These are phyloP conservation scores for Polyodon spathula DNA, from an alignment of 2,113 vertebrate genomes.

Conservation along the genomic window DNA sequence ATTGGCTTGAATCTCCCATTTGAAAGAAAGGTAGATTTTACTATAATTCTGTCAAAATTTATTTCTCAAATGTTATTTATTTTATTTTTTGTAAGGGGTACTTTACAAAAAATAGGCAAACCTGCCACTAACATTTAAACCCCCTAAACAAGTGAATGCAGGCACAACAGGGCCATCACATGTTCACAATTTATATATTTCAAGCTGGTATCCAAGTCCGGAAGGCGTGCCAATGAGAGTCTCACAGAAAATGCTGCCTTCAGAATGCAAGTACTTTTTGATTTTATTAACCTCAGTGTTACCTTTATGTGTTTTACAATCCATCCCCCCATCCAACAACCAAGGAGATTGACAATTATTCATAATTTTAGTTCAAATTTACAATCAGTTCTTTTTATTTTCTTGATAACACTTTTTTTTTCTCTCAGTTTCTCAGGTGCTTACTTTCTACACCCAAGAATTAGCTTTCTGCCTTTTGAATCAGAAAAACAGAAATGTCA, in stretches of 20 bases:
- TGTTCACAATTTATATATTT: slow-evolving; percentile 43
- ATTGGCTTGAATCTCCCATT: slow-evolving; percentile 39
- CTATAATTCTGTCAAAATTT: slow-evolving; percentile 17
- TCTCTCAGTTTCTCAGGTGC: no score
- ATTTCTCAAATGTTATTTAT: slow-evolving; percentile 20
- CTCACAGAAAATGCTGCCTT: slow-evolving; percentile 59
- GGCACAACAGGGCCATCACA: slow-evolving; percentile 36
- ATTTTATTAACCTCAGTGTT: slow-evolving; percentile 27
- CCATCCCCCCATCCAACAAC: background rate
- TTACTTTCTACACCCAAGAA: no score
- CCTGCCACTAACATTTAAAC: slow-evolving; percentile 14
- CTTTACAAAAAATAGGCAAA: no score
- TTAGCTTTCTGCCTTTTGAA: no score
- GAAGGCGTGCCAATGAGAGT: slow-evolving; percentile 48
- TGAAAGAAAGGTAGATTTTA: slow-evolving; percentile 29
- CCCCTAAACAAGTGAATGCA: slow-evolving; percentile 32
- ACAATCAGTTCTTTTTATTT: no score
- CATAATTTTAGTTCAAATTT: no score
- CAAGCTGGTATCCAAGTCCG: slow-evolving; percentile 55
- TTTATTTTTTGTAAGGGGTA: no score
- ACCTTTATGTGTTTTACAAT: slow-evolving; percentile 15
- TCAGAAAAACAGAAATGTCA: no score
- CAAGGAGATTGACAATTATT: no score
- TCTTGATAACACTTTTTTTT: no score
- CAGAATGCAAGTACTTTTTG: slow-evolving; percentile 54